A percentile compares a stretch with the other conserved stretches of the same genome.
Evolutionary conservation across 1,140 invertebrate genomes (phyloP).

Genomic region (Pteromalus puparum): DNA sequence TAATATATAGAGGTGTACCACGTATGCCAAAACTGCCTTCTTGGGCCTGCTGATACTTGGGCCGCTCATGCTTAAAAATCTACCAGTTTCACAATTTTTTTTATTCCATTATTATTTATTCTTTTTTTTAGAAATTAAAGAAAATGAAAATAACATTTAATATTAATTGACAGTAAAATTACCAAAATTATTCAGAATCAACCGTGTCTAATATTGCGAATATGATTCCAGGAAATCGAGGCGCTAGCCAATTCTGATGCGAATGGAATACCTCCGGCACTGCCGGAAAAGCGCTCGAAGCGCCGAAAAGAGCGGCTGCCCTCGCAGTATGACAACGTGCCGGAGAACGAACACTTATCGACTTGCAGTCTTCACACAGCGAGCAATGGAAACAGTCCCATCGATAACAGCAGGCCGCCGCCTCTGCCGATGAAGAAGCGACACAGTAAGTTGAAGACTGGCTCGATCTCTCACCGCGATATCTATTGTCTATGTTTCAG

Average conservation of each 20-base stretch:
- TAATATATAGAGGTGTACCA: too few relatives aligned
- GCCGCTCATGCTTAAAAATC: too few relatives aligned
- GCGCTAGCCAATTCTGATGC: constrained; percentile 60
- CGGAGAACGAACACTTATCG: constrained; percentile 78
- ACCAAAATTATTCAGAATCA: too few relatives aligned
- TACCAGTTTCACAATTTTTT: too few relatives aligned
- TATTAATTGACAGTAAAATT: too few relatives aligned
- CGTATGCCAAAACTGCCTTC: too few relatives aligned
- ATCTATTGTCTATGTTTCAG: constrained; percentile 26
- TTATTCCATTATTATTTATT: too few relatives aligned
- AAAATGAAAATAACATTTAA: too few relatives aligned
- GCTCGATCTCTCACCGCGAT: neutral
- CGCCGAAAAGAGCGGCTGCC: constrained; percentile 77
- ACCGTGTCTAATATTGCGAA: too few relatives aligned
- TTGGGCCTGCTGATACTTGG: too few relatives aligned
- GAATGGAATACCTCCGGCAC: constrained; percentile 78
- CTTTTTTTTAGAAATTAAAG: too few relatives aligned
- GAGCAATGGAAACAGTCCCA: constrained; percentile 68
- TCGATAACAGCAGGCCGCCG: constrained; percentile 83
- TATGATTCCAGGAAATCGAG: constrained; percentile 65
- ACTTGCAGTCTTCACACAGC: constrained; percentile 74
- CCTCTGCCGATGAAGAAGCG: constrained; percentile 93
- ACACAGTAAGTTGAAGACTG: constrained; percentile 86
- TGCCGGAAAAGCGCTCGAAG: constrained; percentile 79
- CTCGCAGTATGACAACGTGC: constrained; percentile 86